A percentile compares a stretch with the other conserved stretches of the same genome.
These are phyloP conservation scores for Odontamblyopus lacepedii DNA, from an alignment of 2,797 vertebrate species.

Conservation along the genomic window DNA sequence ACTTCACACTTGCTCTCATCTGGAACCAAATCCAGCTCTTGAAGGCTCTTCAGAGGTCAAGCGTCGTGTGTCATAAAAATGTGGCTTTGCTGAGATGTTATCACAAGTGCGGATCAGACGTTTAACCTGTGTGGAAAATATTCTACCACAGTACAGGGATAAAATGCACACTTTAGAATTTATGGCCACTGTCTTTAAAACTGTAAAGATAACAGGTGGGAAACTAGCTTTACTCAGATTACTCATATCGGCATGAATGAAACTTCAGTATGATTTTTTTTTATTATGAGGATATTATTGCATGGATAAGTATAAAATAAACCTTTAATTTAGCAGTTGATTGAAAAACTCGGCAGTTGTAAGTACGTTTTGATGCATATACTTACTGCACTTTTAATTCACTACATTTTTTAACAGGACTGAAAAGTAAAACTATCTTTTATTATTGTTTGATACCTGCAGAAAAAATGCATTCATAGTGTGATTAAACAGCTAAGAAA, in stretches of 20 bases:
- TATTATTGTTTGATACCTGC: too few species aligned
- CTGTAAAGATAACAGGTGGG: neutral
- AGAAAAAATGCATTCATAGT: too few species aligned
- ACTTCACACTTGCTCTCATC: slow-evolving; percentile 53
- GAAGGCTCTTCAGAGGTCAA: slow-evolving; percentile 40
- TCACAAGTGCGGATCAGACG: slow-evolving; percentile 37
- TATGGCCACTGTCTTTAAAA: slow-evolving; percentile 6
- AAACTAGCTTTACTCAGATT: neutral
- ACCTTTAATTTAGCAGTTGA: neutral
- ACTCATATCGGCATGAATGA: too few species aligned
- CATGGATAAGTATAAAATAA: neutral
- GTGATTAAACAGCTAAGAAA: too few species aligned
- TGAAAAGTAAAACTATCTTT: too few species aligned
- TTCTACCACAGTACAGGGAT: slow-evolving; percentile 24
- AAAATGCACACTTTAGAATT: slow-evolving; percentile 13
- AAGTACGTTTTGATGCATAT: too few species aligned
- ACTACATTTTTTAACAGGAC: too few species aligned
- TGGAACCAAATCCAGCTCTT: slow-evolving; percentile 51
- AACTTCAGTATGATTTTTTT: too few species aligned
- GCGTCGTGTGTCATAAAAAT: slow-evolving; percentile 32
- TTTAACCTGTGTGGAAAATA: slow-evolving; percentile 22
- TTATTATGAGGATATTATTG: neutral
- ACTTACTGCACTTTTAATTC: too few species aligned
- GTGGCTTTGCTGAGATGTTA: slow-evolving; percentile 40
- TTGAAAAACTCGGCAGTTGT: neutral